phyloP scores from a whole-genome alignment of 2,113 vertebrate genomes.

The Sphyrna mokarran region DNA sequence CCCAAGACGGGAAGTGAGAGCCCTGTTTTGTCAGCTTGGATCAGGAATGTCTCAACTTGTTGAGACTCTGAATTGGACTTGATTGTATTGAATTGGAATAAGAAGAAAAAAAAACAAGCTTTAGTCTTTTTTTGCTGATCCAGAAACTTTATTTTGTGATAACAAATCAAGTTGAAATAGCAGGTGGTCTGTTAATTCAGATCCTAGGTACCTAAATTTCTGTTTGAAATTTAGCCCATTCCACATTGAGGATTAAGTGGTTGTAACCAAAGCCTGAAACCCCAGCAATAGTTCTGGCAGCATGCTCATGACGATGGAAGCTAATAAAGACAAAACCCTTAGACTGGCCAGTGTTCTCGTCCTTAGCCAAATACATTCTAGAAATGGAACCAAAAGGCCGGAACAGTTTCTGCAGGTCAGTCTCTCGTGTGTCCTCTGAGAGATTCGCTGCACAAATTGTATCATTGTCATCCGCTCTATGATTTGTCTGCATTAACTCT shows the following conservation, averaged over 20 bases:
- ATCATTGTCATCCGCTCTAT: conserved; percentile 89
- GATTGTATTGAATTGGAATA: too few species aligned
- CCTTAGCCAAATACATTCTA: conserved; percentile 91
- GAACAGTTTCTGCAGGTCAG: conserved; percentile 93
- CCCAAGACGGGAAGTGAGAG: too few species aligned
- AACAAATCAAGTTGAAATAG: background rate
- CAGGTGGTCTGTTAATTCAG: background rate
- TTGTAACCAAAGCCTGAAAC: conserved; percentile 94
- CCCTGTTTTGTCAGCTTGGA: too few species aligned
- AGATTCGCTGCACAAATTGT: conserved; percentile 95
- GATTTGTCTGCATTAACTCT: conserved; percentile 93
- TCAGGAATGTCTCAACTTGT: too few species aligned
- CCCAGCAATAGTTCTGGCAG: conserved; percentile 78
- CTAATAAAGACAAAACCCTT: conserved; percentile 98
- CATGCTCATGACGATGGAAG: conserved; percentile 89
- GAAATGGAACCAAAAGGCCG: conserved; percentile 94
- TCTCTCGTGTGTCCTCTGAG: conserved; percentile 93
- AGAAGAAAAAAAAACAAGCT: too few species aligned
- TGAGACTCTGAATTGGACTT: too few species aligned
- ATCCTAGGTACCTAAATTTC: background rate
- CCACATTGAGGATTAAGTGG: conserved; percentile 91
- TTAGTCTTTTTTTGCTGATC: background rate
- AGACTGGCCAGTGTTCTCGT: conserved; percentile 93
- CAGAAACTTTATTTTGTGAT: conserved; percentile 4
- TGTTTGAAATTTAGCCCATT: conserved; percentile 74